Evolutionary conservation across 2,113 vertebrate genomes (phyloP), one percentile per base, ranked within the genome.

Genomic region (Nanger granti): DNA sequence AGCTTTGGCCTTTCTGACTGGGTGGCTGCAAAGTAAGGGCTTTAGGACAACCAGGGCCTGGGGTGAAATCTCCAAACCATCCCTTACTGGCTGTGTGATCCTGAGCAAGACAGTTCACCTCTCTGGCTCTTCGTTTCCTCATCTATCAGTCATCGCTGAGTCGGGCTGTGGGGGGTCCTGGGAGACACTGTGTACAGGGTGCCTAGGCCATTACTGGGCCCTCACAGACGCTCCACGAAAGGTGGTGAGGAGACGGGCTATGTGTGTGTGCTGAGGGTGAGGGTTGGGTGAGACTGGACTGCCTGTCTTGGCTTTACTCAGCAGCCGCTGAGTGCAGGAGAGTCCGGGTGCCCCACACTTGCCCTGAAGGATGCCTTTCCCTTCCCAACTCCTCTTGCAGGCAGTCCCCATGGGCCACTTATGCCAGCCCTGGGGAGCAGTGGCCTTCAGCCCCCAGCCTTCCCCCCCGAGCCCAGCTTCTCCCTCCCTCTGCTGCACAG

Each of bases 1-100:
- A 84, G 60, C 59, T 69, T 92, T 93, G 89, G 62, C 92, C 83
- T 69, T 69, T 86, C 17, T 34, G 60, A 22, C 37, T 34, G 79
- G 17, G 20, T 47, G 20, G 76, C 14, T n/a, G 41, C 64, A 76
- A 80, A 79, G 62, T 44, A 59, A 64, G 66, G 86, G 55, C 29
- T 62, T 62, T 44, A 20, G 89, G 86, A 57, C 34, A 69, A 7
- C 37, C 20, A 3, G 69, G 18, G 18, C 83, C 37, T 18, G 20
- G 54, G 60, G 59, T 59, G 11, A 7, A 80, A 52, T 73, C n/a
- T 47, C 37, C 20, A 3, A 2, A 18, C 7, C 29, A 73, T 62
- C 34, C 12, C 17, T 84, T 6, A 8, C 41, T 18, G 44, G 8
- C 64, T 91, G 37, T 79, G 59, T 82, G 64, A 57, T n/a, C 41